Base-by-base conservation (phyloP, 2,113 vertebrate genomes). In the Psilopogon haemacephalus region DNA sequence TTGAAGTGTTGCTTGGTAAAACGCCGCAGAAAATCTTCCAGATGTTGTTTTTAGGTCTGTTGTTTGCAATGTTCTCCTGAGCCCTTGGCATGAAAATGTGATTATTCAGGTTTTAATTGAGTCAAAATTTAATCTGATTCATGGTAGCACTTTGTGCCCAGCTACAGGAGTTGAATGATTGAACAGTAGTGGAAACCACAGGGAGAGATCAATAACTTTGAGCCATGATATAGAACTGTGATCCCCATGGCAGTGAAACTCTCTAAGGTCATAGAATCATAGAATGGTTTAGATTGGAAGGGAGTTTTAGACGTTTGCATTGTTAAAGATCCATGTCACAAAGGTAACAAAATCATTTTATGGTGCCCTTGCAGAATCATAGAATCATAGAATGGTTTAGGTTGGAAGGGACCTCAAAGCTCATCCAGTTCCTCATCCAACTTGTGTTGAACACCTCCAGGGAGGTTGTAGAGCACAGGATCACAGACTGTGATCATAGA, bases 191-290 rank as follows among this genome's bases (percentile, higher is more conserved):
- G 42, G 44, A 88, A 84, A 64, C 18, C 12, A 54, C 23, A 74
- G 42, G 50, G 30, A 32, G 4, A 77, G 6, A 17, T 52, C 3
- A 46, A 0, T 3, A 1, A 21, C 76, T 83, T 69, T 12, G 11
- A 56, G 71, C 7, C 58, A 19, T n/a, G 83, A 8, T 30, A 42
- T 12, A 63, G 28, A 8, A 38, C 13, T 5, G 63, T 73, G 12
- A 68, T 52, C 9, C 23, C 15, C 52, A 67, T 65, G 67, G 74
- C 87, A 81, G 77, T 59, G 80, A 71, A 86, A 56, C 1, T 1
- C 8, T 56, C 27, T 33, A 70, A 52, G 26, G 19, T 77, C 42
- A 44, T 44, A 44, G 15, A 16, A 17, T 44, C 16, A 7, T 44
- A 44, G 42, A 44, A 44, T 44, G 42, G n/a, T n/a, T n/a, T n/a